Conservation (phyloP, 2,888 invertebrate species). For the Drosophila yooni region DNA sequence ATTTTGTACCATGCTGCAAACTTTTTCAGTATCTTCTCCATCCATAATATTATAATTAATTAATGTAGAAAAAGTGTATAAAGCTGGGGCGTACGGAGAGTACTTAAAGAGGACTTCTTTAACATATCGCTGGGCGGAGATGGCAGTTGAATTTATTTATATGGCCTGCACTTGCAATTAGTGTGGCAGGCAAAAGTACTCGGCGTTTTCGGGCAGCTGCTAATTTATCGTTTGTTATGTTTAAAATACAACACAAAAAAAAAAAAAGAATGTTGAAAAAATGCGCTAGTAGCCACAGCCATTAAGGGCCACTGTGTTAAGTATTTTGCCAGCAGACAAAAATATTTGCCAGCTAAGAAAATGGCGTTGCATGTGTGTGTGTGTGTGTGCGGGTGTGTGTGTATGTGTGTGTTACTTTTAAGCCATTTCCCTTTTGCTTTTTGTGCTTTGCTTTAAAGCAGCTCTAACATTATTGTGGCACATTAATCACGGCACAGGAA, state of each 20-base stretch:
- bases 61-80: slow-evolving; percentile 36
- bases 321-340: slow-evolving; percentile 73
- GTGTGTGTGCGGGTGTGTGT: slow-evolving; percentile 9
- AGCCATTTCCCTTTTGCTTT: slow-evolving; percentile 58
- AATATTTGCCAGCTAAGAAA: slow-evolving; percentile 74
- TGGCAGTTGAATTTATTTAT: slow-evolving; percentile 62
- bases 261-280: slow-evolving; percentile 45
- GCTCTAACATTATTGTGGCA: slow-evolving; percentile 72
- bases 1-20: slow-evolving; percentile 60
- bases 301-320: slow-evolving; percentile 73
- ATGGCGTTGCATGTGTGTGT: slow-evolving; percentile 30
- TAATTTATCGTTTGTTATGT: slow-evolving; percentile 78
- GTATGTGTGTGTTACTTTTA: slow-evolving; percentile 61
- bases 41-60: slow-evolving; percentile 73
- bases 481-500: slow-evolving; percentile 74
- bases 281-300: slow-evolving; percentile 54
- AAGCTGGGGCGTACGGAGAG: slow-evolving; percentile 10
- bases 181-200: slow-evolving; percentile 65
- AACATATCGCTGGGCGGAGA: slow-evolving; percentile 32
- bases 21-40: slow-evolving; percentile 55
- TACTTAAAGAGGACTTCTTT: slow-evolving; percentile 45
- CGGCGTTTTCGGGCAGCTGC: slow-evolving; percentile 53
- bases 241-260: slow-evolving; percentile 61
- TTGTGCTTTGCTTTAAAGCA: slow-evolving; percentile 66
- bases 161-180: slow-evolving; percentile 66